phyloP scores from a whole-genome alignment of 2,113 vertebrate genomes.

The Pionites leucogaster region DNA sequence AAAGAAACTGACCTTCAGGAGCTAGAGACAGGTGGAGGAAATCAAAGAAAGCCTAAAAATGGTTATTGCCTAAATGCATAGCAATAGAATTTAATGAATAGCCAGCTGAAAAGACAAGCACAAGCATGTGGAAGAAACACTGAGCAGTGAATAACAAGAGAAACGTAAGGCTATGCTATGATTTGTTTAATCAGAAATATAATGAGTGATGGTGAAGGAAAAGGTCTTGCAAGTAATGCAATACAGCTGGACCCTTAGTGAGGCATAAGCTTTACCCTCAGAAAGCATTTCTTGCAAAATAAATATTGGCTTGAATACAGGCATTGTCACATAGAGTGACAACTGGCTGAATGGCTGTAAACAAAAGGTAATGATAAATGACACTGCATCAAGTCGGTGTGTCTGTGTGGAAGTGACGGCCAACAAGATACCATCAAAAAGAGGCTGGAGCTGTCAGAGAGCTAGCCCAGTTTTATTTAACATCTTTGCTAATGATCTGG shows the following conservation, averaged over 20 bases:
- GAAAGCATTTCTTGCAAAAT: conserved; percentile 13
- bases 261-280: not conserved
- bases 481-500: conserved; percentile 54
- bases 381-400: not conserved
- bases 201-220: not conserved
- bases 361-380: conserved; percentile 68
- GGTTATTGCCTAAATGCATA: not conserved
- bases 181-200: conserved; percentile 5
- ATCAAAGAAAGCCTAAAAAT: not conserved
- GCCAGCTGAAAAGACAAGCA: not conserved
- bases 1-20: not conserved
- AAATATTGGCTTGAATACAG: conserved; percentile 46
- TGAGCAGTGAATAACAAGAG: not conserved
- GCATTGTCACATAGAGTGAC: conserved; percentile 38
- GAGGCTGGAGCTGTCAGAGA: conserved; percentile 26
- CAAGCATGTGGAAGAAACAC: not conserved
- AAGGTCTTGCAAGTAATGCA: not conserved
- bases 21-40: not conserved
- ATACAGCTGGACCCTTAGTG: not conserved
- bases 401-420: conserved; percentile 22
- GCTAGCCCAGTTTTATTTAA: not conserved
- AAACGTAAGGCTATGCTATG: not conserved
- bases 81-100: not conserved
- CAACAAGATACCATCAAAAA: not conserved
- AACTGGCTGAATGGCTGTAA: conserved; percentile 52